Evolutionary conservation across 2,797 vertebrate genomes (phyloP).

Genomic region (Crypturellus tataupa): DNA sequence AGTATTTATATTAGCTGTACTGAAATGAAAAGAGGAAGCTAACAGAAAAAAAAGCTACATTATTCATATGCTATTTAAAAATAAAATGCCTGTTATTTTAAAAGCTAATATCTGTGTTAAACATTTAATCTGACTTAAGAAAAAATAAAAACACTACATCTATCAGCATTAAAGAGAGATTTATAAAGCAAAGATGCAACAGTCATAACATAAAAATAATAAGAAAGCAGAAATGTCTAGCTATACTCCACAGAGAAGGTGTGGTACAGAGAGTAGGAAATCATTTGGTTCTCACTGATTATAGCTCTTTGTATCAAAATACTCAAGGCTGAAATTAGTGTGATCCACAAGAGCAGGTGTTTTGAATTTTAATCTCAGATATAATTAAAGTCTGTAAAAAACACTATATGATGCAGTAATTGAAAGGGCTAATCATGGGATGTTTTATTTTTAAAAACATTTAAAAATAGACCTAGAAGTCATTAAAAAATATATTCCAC

Average conservation of each 20-base stretch:
- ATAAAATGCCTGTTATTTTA: conserved; percentile 40
- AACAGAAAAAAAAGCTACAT: neutral
- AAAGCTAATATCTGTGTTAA: conserved; percentile 10
- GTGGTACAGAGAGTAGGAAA: conserved; percentile 64
- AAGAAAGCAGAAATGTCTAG: conserved; percentile 17
- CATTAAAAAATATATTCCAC: conserved; percentile 37
- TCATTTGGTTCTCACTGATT: conserved; percentile 72
- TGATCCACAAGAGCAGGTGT: conserved; percentile 80
- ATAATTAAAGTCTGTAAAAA: conserved; percentile 79
- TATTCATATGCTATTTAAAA: conserved; percentile 37
- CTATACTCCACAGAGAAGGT: conserved; percentile 49
- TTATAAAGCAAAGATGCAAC: conserved; percentile 12
- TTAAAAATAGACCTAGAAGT: conserved; percentile 67
- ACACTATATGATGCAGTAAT: conserved; percentile 57
- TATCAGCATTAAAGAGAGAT: neutral
- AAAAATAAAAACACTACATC: neutral
- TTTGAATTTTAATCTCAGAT: conserved; percentile 78
- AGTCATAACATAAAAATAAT: neutral
- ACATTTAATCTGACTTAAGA: neutral
- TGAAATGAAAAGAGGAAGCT: conserved; percentile 39
- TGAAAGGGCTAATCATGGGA: conserved; percentile 77
- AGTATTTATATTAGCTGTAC: conserved; percentile 61
- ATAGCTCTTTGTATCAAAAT: conserved; percentile 79
- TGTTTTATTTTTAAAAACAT: conserved; percentile 66
- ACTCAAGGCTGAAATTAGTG: conserved; percentile 75